These are phyloP conservation scores for Drosophila novamexicana DNA, from an alignment of 1,140 invertebrate genomes.

Conservation along the genomic window DNA sequence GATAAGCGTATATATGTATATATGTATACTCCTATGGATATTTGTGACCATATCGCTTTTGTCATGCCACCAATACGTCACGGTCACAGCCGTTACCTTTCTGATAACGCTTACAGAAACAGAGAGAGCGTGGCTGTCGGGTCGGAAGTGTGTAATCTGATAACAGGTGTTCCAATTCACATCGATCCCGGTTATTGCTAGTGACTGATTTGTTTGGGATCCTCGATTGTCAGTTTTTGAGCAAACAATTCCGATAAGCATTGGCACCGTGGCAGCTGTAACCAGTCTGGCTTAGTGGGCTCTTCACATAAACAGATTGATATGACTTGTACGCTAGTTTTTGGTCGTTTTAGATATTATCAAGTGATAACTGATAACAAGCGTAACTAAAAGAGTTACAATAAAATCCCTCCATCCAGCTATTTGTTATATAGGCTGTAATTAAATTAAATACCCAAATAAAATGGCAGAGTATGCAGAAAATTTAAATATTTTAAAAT, in stretches of 20 bases:
- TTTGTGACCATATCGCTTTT: slow-evolving; percentile 32
- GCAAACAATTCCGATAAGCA: slow-evolving; percentile 8
- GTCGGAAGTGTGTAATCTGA: slow-evolving; percentile 28
- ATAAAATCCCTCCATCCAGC: no score
- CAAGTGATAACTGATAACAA: no score
- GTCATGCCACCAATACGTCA: slow-evolving; percentile 55
- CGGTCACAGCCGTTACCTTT: slow-evolving; percentile 17
- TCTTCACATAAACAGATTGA: slow-evolving; percentile 22
- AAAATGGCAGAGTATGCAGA: no score
- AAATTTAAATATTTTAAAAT: no score
- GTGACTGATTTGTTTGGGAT: slow-evolving; percentile 11
- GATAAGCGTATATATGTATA: slow-evolving; percentile 14
- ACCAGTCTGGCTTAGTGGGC: slow-evolving; percentile 13
- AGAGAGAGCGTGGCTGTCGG: background rate
- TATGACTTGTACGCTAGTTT: slow-evolving; percentile 19
- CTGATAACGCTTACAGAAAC: slow-evolving; percentile 23
- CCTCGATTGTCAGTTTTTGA: background rate
- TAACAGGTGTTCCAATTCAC: slow-evolving; percentile 55
- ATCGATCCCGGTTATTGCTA: slow-evolving; percentile 21
- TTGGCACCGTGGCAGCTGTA: background rate
- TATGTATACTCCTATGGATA: background rate
- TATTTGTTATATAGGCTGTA: no score
- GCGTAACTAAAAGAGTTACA: no score
- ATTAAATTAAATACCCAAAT: no score
- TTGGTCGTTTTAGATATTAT: slow-evolving; percentile 22